Base-by-base conservation (phyloP, 2,888 invertebrate genomes). In the Acronicta alni region DNA sequence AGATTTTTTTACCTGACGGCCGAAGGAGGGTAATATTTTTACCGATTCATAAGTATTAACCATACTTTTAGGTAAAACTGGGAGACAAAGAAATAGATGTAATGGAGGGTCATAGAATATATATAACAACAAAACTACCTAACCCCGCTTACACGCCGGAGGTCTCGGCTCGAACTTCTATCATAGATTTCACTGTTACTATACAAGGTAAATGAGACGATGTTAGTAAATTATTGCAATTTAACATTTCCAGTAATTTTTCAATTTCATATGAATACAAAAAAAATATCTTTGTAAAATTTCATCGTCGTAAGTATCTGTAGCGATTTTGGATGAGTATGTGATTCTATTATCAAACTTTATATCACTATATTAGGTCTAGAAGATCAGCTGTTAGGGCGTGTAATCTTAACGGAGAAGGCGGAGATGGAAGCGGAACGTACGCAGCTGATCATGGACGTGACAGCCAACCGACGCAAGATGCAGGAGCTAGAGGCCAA, bases 151-250 rank as follows among this genome's bases (percentile, higher is more conserved):
- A 98, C 82, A 97, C 98, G 0, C 98, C 98, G 2, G 98, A 98
- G 93, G 95, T 98, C 66, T 97, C 96, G 64, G 98, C 98, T 18
- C 94, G 97, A 59, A 97, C 97, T 10, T 97, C 97, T 9, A 96
- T 98, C 43, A 98, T 98, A 70, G 98, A 98, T 87, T 98, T 98
- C 81, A 98, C 98, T 38, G 98, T 98, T 1, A 98, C 98, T 0
- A 97, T 97, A 96, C 97, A 97, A 94, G 98, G 97, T 93, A 35
- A 35, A 30, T 30, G n/a, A n/a, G n/a, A n/a, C n/a, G n/a, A n/a
- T n/a, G n/a, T n/a, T n/a, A n/a, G n/a, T n/a, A n/a, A n/a, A n/a
- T n/a, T n/a, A n/a, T n/a, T n/a, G n/a, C n/a, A n/a, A n/a, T n/a
- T n/a, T n/a, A n/a, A n/a, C n/a, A n/a, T n/a, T n/a, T n/a, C n/a